Percentiles rank a stretch among this genome's conserved stretches.
Conservation (phyloP, 1,140 invertebrate genomes). For the Penaeus indicus region DNA sequence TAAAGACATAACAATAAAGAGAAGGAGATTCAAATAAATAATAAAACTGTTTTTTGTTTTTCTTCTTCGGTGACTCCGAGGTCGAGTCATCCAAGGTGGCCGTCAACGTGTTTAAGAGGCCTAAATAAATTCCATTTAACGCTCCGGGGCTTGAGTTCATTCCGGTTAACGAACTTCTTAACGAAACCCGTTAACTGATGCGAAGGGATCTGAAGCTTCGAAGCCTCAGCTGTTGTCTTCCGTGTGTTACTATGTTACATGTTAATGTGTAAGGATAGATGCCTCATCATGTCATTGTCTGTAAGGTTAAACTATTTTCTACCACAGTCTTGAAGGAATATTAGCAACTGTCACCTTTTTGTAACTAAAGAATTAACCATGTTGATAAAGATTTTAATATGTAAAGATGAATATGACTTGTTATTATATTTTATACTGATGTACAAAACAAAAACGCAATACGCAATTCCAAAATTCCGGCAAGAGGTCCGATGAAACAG, state of each 20-base stretch:
- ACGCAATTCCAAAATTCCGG: neutral
- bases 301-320: constrained; percentile 44
- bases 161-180: neutral
- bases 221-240: constrained; percentile 42
- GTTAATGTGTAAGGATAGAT: constrained; percentile 56
- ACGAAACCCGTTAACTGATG: too few species aligned
- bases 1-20: neutral
- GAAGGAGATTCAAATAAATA: too few species aligned
- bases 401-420: neutral
- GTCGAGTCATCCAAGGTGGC: too few species aligned
- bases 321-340: constrained; percentile 45
- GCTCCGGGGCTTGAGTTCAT: too few species aligned
- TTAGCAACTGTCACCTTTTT: constrained; percentile 42
- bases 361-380: too few species aligned
- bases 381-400: neutral
- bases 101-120: too few species aligned
- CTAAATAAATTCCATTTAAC: too few species aligned
- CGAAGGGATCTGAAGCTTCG: neutral
- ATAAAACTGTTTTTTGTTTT: too few species aligned
- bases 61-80: too few species aligned
- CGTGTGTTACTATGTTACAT: constrained; percentile 46
- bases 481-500: too few species aligned
- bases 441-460: neutral
- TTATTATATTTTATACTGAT: neutral
- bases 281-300: constrained; percentile 47